Evolutionary conservation across 2,113 vertebrate species (phyloP).

Genomic region (Todiramphus chloris): DNA sequence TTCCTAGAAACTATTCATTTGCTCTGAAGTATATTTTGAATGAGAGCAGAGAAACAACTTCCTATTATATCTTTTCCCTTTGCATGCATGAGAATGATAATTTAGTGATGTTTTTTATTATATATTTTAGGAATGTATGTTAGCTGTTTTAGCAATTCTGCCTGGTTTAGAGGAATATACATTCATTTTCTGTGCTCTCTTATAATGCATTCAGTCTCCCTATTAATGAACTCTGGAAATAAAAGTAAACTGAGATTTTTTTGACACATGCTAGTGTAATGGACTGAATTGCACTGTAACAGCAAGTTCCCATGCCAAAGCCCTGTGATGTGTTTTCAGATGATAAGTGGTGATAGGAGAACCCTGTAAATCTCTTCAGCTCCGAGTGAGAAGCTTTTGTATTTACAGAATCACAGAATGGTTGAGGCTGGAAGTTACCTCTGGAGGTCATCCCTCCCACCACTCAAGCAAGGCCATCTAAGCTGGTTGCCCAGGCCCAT

Average conservation of each 20-base stretch:
- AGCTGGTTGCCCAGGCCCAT: not conserved
- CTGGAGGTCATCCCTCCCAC: not conserved
- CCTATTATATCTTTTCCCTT: not conserved
- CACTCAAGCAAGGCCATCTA: not conserved
- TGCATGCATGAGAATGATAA: not conserved
- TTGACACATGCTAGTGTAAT: not conserved
- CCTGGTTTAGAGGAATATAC: not conserved
- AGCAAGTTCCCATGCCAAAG: not conserved
- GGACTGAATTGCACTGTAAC: not conserved
- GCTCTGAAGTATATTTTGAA: not conserved
- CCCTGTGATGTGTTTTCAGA: not conserved
- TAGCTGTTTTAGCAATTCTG: not conserved
- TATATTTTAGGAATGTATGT: not conserved
- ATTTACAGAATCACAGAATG: not conserved
- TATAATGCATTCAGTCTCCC: not conserved
- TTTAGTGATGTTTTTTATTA: not conserved
- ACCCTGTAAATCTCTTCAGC: not conserved
- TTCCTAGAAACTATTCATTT: not conserved
- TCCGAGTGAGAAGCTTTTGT: not conserved
- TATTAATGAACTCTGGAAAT: not conserved
- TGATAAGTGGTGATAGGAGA: not conserved
- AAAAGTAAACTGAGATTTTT: not conserved
- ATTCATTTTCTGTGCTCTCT: not conserved
- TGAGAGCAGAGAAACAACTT: not conserved
- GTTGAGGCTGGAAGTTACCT: not conserved